Conservation (phyloP, 2,113 vertebrate species). For the Tonatia bakeri region DNA sequence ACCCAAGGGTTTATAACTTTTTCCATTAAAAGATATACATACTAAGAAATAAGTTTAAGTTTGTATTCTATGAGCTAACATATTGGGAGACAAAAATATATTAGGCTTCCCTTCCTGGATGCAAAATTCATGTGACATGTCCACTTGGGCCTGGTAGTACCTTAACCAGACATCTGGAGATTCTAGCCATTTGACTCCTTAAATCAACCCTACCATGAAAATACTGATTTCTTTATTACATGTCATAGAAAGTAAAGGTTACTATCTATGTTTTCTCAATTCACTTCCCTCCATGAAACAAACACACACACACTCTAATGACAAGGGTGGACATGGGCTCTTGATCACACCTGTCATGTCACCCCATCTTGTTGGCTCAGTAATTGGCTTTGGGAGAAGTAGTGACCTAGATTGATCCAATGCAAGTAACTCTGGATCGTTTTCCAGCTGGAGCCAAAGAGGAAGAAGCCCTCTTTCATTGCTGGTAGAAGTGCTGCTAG, state of each 20-base stretch:
- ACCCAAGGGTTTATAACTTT: neutral
- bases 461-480: neutral
- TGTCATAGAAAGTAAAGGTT: neutral
- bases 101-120: neutral
- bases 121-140: neutral
- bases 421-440: neutral
- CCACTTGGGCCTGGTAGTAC: neutral
- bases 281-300: neutral
- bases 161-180: neutral
- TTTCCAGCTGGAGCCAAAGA: neutral
- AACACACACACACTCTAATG: neutral
- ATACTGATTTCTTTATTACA: neutral
- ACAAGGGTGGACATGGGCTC: neutral
- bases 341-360: neutral
- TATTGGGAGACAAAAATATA: neutral
- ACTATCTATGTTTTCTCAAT: neutral
- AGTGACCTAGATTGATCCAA: neutral
- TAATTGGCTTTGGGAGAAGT: neutral
- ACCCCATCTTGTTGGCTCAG: neutral
- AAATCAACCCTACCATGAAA: neutral
- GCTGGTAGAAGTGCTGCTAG: neutral
- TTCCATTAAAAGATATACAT: neutral
- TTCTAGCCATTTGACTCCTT: neutral
- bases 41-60: neutral
- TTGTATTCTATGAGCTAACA: neutral